Percentiles rank a stretch among this genome's conserved stretches.
Evolutionary conservation across 2,797 vertebrate genomes (phyloP).

Genomic region (Cephalopachus bancanus): DNA sequence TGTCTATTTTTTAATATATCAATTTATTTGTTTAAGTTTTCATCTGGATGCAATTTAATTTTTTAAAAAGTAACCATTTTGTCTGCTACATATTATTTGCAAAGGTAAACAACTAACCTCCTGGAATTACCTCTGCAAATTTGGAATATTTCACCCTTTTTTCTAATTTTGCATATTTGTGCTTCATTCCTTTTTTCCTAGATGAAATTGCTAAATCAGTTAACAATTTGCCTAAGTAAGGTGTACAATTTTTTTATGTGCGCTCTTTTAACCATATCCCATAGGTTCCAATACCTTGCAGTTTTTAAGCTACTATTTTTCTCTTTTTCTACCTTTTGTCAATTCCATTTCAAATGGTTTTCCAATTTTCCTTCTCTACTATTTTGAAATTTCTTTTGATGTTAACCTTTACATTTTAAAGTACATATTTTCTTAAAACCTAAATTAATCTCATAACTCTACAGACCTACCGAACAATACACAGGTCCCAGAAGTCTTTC

Average conservation of each 20-base stretch:
- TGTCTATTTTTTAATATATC: not conserved
- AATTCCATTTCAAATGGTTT: not conserved
- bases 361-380: not conserved
- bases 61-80: slow-evolving; percentile 33
- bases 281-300: not conserved
- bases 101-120: not conserved
- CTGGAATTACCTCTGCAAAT: not conserved
- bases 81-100: slow-evolving; percentile 6
- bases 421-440: slow-evolving; percentile 46
- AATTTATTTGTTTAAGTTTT: slow-evolving; percentile 18
- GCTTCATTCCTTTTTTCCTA: not conserved
- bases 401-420: slow-evolving; percentile 28
- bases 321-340: not conserved
- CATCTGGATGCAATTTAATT: slow-evolving; percentile 14
- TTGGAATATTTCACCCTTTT: not conserved
- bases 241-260: not conserved
- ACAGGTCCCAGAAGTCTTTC: not conserved
- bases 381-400: slow-evolving; percentile 46
- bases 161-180: slow-evolving; percentile 1
- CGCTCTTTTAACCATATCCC: not conserved
- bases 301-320: slow-evolving; percentile 7
- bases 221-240: not conserved
- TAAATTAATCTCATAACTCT: slow-evolving; percentile 15
- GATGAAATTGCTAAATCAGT: not conserved
- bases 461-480: not conserved